phyloP scores from a whole-genome alignment of 2,888 invertebrate genomes.

The Serrognathus titanus region DNA sequence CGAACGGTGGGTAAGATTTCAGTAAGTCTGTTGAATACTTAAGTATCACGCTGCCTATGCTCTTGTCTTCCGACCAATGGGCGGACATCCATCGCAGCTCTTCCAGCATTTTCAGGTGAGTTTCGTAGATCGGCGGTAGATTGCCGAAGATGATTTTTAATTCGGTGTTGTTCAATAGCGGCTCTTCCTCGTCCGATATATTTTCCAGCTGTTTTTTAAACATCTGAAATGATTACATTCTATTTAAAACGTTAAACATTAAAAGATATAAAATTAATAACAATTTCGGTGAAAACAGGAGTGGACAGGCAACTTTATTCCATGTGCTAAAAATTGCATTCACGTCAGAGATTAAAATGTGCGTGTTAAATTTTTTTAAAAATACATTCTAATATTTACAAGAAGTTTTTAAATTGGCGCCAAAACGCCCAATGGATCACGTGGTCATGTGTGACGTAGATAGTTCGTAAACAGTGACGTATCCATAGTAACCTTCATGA shows the following conservation, averaged over 20 bases:
- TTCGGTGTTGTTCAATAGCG: constrained; percentile 85
- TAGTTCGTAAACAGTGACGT: too few relatives aligned
- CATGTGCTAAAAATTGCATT: too few relatives aligned
- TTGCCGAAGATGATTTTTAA: constrained; percentile 94
- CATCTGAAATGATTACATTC: constrained; percentile 55
- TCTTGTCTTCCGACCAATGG: constrained; percentile 80
- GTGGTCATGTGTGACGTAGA: too few relatives aligned
- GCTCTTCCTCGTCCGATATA: constrained; percentile 69
- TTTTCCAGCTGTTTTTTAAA: constrained; percentile 92
- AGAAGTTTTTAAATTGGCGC: too few relatives aligned
- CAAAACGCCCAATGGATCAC: too few relatives aligned
- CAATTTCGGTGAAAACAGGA: background rate
- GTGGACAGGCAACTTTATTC: too few relatives aligned
- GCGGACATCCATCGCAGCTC: constrained; percentile 64
- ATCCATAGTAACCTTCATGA: too few relatives aligned
- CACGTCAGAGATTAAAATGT: too few relatives aligned
- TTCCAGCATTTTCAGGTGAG: constrained; percentile 77
- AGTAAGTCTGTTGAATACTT: constrained; percentile 83
- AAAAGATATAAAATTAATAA: background rate
- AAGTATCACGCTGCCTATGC: constrained; percentile 76
- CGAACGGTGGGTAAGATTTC: constrained; percentile 95
- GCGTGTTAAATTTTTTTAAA: too few relatives aligned
- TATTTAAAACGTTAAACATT: too few relatives aligned
- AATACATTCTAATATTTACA: too few relatives aligned
- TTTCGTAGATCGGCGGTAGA: constrained; percentile 89